Evolutionary conservation across 2,113 vertebrate genomes (phyloP), one percentile per base, ranked within the genome.

Genomic region (Podarcis raffonei): DNA sequence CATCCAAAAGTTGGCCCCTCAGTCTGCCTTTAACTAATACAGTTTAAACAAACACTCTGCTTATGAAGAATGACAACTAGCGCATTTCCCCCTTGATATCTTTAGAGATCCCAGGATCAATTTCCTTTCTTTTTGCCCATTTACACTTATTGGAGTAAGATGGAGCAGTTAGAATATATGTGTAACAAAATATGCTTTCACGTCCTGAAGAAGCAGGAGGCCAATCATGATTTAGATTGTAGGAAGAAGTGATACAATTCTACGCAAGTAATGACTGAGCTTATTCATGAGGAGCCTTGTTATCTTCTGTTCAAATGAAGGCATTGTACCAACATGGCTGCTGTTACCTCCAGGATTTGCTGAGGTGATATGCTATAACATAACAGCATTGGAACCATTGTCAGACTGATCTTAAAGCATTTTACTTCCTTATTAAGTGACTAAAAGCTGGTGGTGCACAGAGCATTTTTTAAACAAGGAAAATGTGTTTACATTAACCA

Each of bases 31-130:
- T 95, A 92, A 90, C 83, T 69, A 62, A 84, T 93, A 95, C 84
- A 88, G 83, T 91, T 95, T 94, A 91, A 95, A 94, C 92, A 95
- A 95, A 95, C 81, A 66, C 1, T 3, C 87, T 79, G 89, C 91
- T 89, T 94, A 91, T 90, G 72, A 82, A 92, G 91, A 84, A n/a
- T 90, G 94, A 87, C 79, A 7, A 90, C 93, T 85, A 83, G 81
- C 93, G 85, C 89, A 91, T 91, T 90, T 89, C 66, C 59, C 32
- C 72, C 53, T 90, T 90, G 88, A 89, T 92, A 78, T 87, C 94
- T 92, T 89, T 72, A 86, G 48, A 66, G 80, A 90, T 90, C 89
- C 72, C n/a, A 85, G 76, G 81, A 87, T 94, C 91, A 85, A 93
- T 92, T 93, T 93, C 83, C 74, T 83, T 85, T 87, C 37, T 8